Evolutionary conservation across 1,140 invertebrate species (phyloP).

Genomic region (Micrasema minimum): DNA sequence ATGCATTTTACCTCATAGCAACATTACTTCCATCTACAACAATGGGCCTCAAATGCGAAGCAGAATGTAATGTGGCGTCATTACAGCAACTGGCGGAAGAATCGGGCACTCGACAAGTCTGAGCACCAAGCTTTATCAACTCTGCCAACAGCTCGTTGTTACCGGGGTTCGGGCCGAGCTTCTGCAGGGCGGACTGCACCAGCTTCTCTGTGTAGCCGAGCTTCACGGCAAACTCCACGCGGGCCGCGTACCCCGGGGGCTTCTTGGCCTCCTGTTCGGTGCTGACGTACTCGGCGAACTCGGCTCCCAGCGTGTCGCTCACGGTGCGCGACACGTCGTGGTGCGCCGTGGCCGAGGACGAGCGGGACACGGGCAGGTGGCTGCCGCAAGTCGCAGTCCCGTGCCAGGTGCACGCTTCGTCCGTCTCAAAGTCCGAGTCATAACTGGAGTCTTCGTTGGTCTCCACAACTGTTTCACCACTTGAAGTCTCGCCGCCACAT

Average conservation of each 20-base stretch:
- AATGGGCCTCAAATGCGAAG: slow-evolving; percentile 78
- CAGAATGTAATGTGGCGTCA: slow-evolving; percentile 55
- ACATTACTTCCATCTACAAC: slow-evolving; percentile 98
- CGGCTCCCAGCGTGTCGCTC: slow-evolving; percentile 84
- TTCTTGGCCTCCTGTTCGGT: slow-evolving; percentile 45
- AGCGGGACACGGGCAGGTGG: slow-evolving; percentile 50
- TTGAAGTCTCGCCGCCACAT: slow-evolving; percentile 31
- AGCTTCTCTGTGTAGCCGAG: slow-evolving; percentile 90
- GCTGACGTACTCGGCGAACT: slow-evolving; percentile 86
- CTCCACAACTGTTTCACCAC: slow-evolving; percentile 56
- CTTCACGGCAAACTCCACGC: slow-evolving; percentile 86
- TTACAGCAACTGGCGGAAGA: slow-evolving; percentile 45
- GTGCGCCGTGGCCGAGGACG: slow-evolving; percentile 67
- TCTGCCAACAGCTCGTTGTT: slow-evolving; percentile 89
- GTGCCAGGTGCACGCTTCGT: slow-evolving; percentile 65
- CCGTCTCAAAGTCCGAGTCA: slow-evolving; percentile 84
- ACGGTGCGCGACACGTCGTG: slow-evolving; percentile 82
- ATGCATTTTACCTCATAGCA: slow-evolving; percentile 83
- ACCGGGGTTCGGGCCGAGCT: slow-evolving; percentile 83
- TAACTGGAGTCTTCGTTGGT: slow-evolving; percentile 86
- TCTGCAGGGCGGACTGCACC: slow-evolving; percentile 84
- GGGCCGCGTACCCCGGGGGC: slow-evolving; percentile 47
- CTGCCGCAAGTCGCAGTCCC: slow-evolving; percentile 41
- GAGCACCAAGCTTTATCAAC: slow-evolving; percentile 79
- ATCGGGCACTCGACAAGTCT: slow-evolving; percentile 58